Conservation (phyloP, 2,113 vertebrate species). For the Protomyctophum bolini region DNA sequence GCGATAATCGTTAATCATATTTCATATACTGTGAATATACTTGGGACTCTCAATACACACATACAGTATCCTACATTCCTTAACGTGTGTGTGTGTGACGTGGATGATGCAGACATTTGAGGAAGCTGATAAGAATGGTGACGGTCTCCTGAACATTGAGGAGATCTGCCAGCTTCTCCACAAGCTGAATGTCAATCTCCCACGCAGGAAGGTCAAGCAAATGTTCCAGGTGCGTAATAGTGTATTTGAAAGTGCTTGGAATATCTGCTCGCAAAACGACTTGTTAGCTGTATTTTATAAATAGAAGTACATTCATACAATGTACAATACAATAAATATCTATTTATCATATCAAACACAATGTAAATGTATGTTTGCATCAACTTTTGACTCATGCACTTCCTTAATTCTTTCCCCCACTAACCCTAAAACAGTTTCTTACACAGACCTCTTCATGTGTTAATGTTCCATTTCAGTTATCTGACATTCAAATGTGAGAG, state of each 20-base stretch:
- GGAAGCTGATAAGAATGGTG: conserved; percentile 96
- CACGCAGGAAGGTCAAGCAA: conserved; percentile 94
- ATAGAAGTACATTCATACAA: no score
- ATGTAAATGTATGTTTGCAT: no score
- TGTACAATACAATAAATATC: no score
- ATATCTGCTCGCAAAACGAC: no score
- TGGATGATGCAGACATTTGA: conserved; percentile 98
- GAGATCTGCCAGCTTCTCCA: conserved; percentile 97
- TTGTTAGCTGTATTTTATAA: no score
- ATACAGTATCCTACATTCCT: conserved; percentile 67
- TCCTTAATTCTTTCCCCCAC: no score
- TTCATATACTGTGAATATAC: not conserved
- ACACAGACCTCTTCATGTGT: not conserved
- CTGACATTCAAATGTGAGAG: conserved; percentile 9
- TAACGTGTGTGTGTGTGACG: conserved; percentile 73
- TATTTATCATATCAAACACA: no score
- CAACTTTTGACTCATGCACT: no score
- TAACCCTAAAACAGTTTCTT: not conserved
- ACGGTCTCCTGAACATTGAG: conserved; percentile 93
- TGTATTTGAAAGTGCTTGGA: no score
- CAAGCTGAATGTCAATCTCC: conserved; percentile 96
- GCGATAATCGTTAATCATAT: no score
- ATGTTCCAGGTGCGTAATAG: conserved; percentile 93
- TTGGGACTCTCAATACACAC: not conserved
- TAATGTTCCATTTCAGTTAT: conserved; percentile 24